These are phyloP conservation scores for Bimastos eiseni DNA, from an alignment of 2,888 invertebrate species.

Conservation along the genomic window DNA sequence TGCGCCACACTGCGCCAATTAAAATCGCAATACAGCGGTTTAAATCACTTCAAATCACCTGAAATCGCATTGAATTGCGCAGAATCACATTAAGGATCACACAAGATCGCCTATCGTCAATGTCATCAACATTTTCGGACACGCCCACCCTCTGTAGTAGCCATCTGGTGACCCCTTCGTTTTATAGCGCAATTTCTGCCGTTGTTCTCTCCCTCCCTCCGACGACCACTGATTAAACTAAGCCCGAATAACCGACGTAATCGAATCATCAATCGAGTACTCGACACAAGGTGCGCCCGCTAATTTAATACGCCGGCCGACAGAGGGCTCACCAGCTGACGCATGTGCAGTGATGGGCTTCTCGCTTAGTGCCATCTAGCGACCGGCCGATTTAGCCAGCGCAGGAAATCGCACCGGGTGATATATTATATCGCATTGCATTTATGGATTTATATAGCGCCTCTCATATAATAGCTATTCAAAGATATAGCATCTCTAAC, in stretches of 20 bases:
- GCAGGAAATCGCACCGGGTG: neutral
- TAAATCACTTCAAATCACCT: neutral
- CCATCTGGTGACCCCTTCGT: neutral
- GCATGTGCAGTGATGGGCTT: neutral
- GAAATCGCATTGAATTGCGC: neutral
- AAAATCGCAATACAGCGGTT: neutral
- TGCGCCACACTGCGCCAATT: neutral
- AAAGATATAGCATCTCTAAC: neutral
- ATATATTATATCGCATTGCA: too few relatives aligned
- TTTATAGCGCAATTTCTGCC: neutral
- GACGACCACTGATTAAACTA: neutral
- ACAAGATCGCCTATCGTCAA: neutral
- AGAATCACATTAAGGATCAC: neutral
- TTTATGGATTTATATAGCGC: too few relatives aligned
- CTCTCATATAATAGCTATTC: too few relatives aligned
- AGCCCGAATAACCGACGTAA: neutral
- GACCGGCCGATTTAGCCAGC: neutral
- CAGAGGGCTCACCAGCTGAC: neutral
- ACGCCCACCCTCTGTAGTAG: neutral
- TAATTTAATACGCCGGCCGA: neutral
- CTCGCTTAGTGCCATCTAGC: neutral
- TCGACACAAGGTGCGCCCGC: neutral
- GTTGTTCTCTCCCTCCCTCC: neutral
- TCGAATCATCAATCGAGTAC: constrained; percentile 19
- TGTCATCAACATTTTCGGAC: neutral